A percentile compares a stretch with the other conserved stretches of the same genome.
phyloP scores from a whole-genome alignment of 2,888 invertebrate genomes.

The Leptopilina syphax region DNA sequence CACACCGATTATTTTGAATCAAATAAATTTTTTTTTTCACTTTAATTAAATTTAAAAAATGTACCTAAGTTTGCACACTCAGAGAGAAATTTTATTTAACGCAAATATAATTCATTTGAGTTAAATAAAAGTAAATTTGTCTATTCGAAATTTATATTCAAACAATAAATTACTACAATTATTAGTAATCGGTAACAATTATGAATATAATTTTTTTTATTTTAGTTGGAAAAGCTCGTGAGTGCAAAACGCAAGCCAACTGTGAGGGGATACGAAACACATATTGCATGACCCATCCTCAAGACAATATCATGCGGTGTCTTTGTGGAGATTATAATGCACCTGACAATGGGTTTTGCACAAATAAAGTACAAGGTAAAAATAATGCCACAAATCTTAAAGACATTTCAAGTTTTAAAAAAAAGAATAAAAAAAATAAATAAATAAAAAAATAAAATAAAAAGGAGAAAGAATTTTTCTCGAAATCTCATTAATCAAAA shows the following conservation, averaged over 20 bases:
- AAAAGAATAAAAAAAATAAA: neutral
- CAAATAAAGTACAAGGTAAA: constrained; percentile 82
- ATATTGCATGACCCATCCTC: constrained; percentile 83
- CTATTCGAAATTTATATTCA: too few relatives aligned
- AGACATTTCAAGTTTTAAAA: constrained; percentile 25
- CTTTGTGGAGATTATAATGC: constrained; percentile 84
- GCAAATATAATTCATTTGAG: too few relatives aligned
- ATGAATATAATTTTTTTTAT: constrained; percentile 44
- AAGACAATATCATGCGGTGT: constrained; percentile 82
- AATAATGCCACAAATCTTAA: constrained; percentile 27
- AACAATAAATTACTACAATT: too few relatives aligned
- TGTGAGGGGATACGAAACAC: constrained; percentile 82
- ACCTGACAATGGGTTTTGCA: constrained; percentile 83
- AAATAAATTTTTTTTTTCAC: too few relatives aligned
- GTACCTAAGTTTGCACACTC: too few relatives aligned
- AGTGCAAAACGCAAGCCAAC: constrained; percentile 81
- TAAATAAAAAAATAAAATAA: too few relatives aligned
- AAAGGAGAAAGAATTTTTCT: neutral
- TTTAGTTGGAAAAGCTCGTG: constrained; percentile 79
- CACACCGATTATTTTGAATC: too few relatives aligned
- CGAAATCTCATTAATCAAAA: neutral
- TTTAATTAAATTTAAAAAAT: too few relatives aligned
- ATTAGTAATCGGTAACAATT: neutral
- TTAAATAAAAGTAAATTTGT: too few relatives aligned
- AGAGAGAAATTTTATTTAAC: too few relatives aligned